Evolutionary conservation across 2,113 vertebrate species (phyloP).

Genomic region (Cynoglossus semilaevis): DNA sequence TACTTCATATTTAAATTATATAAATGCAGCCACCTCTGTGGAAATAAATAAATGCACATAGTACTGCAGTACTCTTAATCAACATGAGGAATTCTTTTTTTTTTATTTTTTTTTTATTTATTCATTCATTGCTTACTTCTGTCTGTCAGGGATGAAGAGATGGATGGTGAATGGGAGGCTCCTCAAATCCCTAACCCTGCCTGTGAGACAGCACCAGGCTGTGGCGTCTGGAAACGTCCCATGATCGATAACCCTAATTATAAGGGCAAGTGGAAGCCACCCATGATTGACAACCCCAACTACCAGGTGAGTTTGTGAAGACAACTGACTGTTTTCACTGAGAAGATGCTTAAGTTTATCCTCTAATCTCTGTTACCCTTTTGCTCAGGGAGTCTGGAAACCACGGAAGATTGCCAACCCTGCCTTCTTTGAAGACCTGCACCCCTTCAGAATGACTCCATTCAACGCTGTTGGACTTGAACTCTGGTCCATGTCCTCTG

Average conservation of each 20-base stretch:
- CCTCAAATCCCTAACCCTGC: conserved; percentile 93
- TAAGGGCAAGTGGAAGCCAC: conserved; percentile 97
- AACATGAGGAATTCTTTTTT: too few relatives aligned
- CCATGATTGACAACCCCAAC: conserved; percentile 97
- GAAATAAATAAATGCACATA: too few relatives aligned
- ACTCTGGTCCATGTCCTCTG: conserved; percentile 97
- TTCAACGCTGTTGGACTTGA: conserved; percentile 92
- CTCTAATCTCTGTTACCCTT: accelerated
- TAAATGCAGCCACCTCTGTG: too few relatives aligned
- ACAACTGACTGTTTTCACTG: too few relatives aligned
- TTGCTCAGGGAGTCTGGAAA: conserved; percentile 91
- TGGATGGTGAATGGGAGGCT: conserved; percentile 99
- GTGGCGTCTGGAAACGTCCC: conserved; percentile 89
- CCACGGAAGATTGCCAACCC: conserved; percentile 94
- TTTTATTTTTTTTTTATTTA: too few relatives aligned
- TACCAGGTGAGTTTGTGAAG: conserved; percentile 83
- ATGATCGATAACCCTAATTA: conserved; percentile 94
- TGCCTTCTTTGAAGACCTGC: conserved; percentile 92
- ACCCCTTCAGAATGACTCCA: conserved; percentile 92
- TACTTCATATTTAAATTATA: too few relatives aligned
- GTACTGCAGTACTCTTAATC: too few relatives aligned
- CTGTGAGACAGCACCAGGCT: conserved; percentile 90
- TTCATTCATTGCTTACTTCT: not conserved
- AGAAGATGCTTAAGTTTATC: not conserved
- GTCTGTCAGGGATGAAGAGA: conserved; percentile 90